Evolutionary conservation across 1,140 invertebrate genomes (phyloP), one percentile per base, ranked within the genome.

Genomic region (Dreissena polymorpha): DNA sequence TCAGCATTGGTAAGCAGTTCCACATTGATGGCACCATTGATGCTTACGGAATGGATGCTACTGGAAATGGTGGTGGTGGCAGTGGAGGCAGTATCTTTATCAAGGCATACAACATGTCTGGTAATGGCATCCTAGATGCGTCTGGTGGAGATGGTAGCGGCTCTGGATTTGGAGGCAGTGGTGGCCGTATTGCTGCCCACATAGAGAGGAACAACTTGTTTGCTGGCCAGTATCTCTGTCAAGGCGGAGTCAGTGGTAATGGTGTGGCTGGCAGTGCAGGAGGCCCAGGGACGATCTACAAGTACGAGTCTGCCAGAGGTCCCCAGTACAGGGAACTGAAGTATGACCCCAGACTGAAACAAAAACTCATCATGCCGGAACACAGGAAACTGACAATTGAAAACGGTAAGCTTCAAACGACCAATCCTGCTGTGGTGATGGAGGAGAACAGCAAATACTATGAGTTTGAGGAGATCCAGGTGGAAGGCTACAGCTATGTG

Each of bases 391-490:
- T 90, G 57, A 86, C 69, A 7, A 85, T 90, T 16, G 86, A 89
- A 39, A 90, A 90, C 79, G 85, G 67, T 21, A 72, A 86, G 60
- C 60, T 89, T 12, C 51, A 49, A 55, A 89, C 88, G 29, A 77
- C 73, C 57, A 89, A 90, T 67, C 88, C 88, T 53, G 88, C 86
- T 50, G 67, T 89, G 49, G 89, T 90, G n/a, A 89, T 90, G 89
- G 88, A 90, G 83, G 79, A 83, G n/a, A 65, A 86, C 51, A 88
- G 77, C 25, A 71, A 86, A 5, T 89, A 86, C 72, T 90, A 90
- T 84, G 87, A 90, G 63, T 90, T 90, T 85, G 88, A 90, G 73
- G 89, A 90, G 78, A 84, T 90, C n/a, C 85, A 90, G 57, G 88
- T 90, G 1, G 86, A 88, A 50, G 88, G 87, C 7, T 86, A 88